These are phyloP conservation scores for Steinernema khuongi DNA, from an alignment of 1,140 invertebrate species.

Conservation along the genomic window DNA sequence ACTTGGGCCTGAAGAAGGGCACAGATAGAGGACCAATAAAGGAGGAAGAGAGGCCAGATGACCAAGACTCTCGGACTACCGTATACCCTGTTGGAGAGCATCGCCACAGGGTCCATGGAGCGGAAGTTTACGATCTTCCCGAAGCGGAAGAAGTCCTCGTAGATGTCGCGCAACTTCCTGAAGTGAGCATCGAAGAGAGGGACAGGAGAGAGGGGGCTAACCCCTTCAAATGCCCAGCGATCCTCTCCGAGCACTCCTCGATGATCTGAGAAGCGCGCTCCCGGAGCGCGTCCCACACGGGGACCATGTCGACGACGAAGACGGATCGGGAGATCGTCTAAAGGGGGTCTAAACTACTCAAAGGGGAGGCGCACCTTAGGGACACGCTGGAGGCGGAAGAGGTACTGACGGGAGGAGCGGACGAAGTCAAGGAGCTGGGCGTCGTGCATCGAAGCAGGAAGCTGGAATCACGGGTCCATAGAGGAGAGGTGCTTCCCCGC, in stretches of 20 bases:
- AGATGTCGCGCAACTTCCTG: background rate
- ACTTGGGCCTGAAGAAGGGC: background rate
- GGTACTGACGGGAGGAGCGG: background rate
- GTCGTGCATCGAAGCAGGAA: background rate
- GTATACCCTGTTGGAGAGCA: background rate
- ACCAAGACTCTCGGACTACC: too few species aligned
- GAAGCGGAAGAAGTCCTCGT: background rate
- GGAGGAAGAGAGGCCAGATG: too few species aligned
- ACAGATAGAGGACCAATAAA: too few species aligned
- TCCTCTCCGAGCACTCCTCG: background rate
- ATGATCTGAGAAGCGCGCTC: background rate
- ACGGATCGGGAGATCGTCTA: background rate
- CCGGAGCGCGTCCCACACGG: background rate
- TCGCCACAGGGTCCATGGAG: background rate
- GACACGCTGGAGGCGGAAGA: background rate
- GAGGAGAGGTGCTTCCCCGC: background rate
- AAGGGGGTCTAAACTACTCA: background rate
- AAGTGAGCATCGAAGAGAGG: background rate
- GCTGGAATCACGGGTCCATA: background rate
- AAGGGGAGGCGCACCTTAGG: background rate
- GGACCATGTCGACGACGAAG: background rate
- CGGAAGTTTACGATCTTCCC: background rate
- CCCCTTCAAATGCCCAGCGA: background rate
- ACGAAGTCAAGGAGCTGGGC: background rate
- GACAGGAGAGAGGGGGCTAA: background rate